Evolutionary conservation across 2,113 vertebrate species (phyloP), one percentile per base, ranked within the genome.

Genomic region (Ciconia maguari): DNA sequence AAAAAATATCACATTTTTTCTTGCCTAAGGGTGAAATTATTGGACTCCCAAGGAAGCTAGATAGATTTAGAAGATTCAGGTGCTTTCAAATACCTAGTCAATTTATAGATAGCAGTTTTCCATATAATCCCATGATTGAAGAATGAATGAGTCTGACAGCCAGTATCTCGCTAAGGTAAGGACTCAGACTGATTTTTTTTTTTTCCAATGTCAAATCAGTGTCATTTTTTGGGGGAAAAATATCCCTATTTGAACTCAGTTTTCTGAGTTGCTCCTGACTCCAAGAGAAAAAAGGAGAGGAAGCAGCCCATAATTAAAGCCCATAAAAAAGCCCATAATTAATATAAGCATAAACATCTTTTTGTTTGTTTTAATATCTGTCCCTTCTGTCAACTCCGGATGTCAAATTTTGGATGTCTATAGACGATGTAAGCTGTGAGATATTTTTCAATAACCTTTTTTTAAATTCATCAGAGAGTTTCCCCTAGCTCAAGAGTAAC

Each of bases 41-140:
- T 94, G 46, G 46, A n/a, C 42, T 98, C 49, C 44, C 18, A 55
- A 87, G 71, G 87, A 87, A 95, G 25, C 9, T 78, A 84, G 84
- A 44, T 62, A 96, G 89, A 94, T 83, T 60, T 46, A 76, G 68
- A 83, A 93, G 80, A 92, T 79, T 83, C 42, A 77, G 51, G 70
- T 94, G 22, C 69, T 94, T 97, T 94, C 55, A 84, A 82, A 92
- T 42, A 87, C 61, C 52, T 62, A 69, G 70, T 77, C 91, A 94
- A 80, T 95, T 88, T 94, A 89, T 83, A 97, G 93, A 94, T 85
- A 97, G 54, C 32, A 69, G 58, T 69, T 87, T 93, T 85, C 77
- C 46, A 51, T 89, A 76, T 94, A 94, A 91, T 89, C 81, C 54
- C 29, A 46, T 89, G 94, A 94, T 30, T 90, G 91, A 93, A 82